Base-by-base conservation (phyloP, 2,113 vertebrate species). In the Cryptoleucopteryx plumbea region DNA sequence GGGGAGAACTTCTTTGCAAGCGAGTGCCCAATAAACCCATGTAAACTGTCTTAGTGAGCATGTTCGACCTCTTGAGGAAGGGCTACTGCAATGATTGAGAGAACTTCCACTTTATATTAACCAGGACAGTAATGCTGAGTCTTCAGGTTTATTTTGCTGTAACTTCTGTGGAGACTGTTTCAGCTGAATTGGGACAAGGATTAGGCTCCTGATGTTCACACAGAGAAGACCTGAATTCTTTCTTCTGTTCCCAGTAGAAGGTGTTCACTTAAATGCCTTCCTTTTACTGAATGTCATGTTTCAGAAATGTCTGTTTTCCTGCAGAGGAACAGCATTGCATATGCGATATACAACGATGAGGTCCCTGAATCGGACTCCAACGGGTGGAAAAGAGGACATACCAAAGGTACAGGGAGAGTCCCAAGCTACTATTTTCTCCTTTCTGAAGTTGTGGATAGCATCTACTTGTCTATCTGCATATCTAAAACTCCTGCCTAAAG, bases 341-440 rank as follows among this genome's bases (percentile, higher is more conserved):
- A 99, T 48, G 95, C 96, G 0, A 95, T 99, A 34, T 99, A 99
- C 98, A 99, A 99, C 2, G 99, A 99, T n/a, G 98, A 95, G 43
- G 89, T 96, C 48, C 99, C 99, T 38, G 98, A 96, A 7, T 82
- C 95, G 34, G 70, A 95, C 95, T 97, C 98, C n/a, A 97, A 98
- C 42, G 85, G 62, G 21, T 79, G 56, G 16, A 97, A 98, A 82
- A 96, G 96, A 59, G 99, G 99, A 95, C 99, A 99, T 89, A 98
- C 98, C 58, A 99, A 99, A 99, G 99, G 99, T 99, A 98, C 29
- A 63, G 40, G 25, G 19, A 75, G 32, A 47, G 29, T 66, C 52
- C 68, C 50, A 63, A 86, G 31, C 55, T 66, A 25, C 50, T 73
- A 1, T 48, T 88, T 95, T 88, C 58, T 80, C 47, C 38, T 80